Evolutionary conservation across 2,888 invertebrate genomes (phyloP).

Genomic region (Scaptomyza parva): DNA sequence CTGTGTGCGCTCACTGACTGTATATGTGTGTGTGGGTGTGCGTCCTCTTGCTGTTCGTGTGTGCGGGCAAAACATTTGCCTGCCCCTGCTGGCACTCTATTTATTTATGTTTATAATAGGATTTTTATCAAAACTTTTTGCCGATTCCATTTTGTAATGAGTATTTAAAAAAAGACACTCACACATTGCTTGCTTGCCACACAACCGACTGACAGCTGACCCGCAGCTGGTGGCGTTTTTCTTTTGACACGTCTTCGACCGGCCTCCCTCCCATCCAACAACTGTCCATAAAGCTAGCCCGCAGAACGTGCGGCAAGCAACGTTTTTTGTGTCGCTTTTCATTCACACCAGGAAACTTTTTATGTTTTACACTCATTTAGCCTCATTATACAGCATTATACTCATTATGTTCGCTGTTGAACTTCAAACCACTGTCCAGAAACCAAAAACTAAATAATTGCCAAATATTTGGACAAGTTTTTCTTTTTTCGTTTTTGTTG

Average conservation of each 20-base stretch:
- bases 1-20: slow-evolving; percentile 8
- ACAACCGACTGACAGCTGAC: slow-evolving; percentile 42
- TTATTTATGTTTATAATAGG: slow-evolving; percentile 82
- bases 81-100: slow-evolving; percentile 63
- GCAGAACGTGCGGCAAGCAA: slow-evolving; percentile 49
- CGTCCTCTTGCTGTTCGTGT: slow-evolving; percentile 17
- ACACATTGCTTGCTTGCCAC: slow-evolving; percentile 40
- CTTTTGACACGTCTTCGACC: slow-evolving; percentile 67
- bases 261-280: slow-evolving; percentile 10
- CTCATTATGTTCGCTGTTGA: slow-evolving; percentile 12
- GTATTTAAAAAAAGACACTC: slow-evolving; percentile 70
- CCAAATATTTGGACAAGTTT: slow-evolving; percentile 79
- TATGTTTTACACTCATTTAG: slow-evolving; percentile 70
- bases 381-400: slow-evolving; percentile 54
- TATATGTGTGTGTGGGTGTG: slow-evolving; percentile 20
- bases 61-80: slow-evolving; percentile 49
- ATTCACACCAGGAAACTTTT: slow-evolving; percentile 63
- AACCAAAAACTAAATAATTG: slow-evolving; percentile 28
- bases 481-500: slow-evolving; percentile 51
- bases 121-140: slow-evolving; percentile 78
- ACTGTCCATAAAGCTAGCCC: slow-evolving; percentile 25
- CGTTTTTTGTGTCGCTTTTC: slow-evolving; percentile 25
- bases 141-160: slow-evolving; percentile 75
- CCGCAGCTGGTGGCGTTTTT: slow-evolving; percentile 69
- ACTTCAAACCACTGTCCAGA: slow-evolving; percentile 15